Evolutionary conservation across 2,797 vertebrate genomes (phyloP).

Genomic region (Acrocephalus scirpaceus): DNA sequence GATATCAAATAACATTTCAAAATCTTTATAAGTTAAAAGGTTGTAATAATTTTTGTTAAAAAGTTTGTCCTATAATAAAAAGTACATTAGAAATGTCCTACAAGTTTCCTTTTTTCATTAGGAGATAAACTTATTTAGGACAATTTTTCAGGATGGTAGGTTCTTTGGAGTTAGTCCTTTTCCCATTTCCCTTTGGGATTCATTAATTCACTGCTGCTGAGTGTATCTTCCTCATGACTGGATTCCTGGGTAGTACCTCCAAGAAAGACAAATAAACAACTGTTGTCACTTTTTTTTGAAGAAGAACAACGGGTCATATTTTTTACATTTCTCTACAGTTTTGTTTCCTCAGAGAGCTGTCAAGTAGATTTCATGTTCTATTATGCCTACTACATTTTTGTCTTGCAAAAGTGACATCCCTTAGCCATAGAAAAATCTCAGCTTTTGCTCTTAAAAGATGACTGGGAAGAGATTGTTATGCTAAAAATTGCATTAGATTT

Average conservation of each 20-base stretch:
- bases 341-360: neutral
- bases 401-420: neutral
- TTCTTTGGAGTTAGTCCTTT: neutral
- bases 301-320: neutral
- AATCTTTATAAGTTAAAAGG: neutral
- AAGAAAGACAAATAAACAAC: neutral
- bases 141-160: neutral
- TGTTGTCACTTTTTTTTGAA: neutral
- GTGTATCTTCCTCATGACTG: neutral
- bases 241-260: neutral
- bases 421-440: neutral
- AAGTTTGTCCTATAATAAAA: neutral
- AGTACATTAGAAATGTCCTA: neutral
- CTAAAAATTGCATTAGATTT: neutral
- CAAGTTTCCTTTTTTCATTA: neutral
- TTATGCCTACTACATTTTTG: neutral
- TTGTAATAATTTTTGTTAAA: neutral
- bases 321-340: neutral
- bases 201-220: neutral
- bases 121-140: neutral
- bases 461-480: neutral
- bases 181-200: conserved; percentile 2
- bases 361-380: neutral
- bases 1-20: neutral
- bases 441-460: neutral